Conservation (phyloP, 1,140 invertebrate species). For the Bombyx mori region ASM3026992v2 NC_085116.1:3090501-3091000, state of each 20-base stretch:
- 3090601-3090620: no score
- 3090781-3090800: slow-evolving; percentile 5
- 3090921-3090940: slow-evolving; percentile 35
- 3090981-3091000: slow-evolving; percentile 7
- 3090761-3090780: background rate
- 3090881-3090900: slow-evolving; percentile 25
- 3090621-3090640: no score
- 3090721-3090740: no score
- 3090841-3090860: slow-evolving; percentile 24
- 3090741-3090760: background rate
- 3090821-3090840: no score
- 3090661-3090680: no score
- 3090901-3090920: slow-evolving; percentile 45
- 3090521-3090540: no score
- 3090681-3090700: no score
- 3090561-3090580: no score
- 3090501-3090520: slow-evolving; percentile 9
- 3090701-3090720: no score
- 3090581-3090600: no score
- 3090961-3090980: slow-evolving; percentile 10
- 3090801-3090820: slow-evolving; percentile 11
- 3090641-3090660: no score
- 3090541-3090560: no score
- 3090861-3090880: slow-evolving; percentile 51
- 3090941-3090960: slow-evolving; percentile 31